Percentiles rank a stretch among this genome's conserved stretches.
Evolutionary conservation across 2,888 invertebrate genomes (phyloP).

Genomic region (Girardia tigrina): DNA sequence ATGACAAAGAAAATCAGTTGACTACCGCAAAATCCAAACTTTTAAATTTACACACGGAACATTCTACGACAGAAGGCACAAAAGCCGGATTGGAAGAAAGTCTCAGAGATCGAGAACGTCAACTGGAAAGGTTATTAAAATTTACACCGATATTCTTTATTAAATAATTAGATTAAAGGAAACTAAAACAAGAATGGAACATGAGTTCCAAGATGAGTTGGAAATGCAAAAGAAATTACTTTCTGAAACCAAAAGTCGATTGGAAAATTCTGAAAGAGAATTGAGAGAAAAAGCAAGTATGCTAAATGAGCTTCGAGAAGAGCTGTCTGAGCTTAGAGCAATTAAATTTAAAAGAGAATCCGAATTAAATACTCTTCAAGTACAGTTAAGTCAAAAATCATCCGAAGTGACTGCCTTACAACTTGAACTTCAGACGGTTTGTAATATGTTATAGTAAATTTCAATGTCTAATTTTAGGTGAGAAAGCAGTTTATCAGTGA

Average conservation of each 20-base stretch:
- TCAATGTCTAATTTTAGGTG: constrained; percentile 31
- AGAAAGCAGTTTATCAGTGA: constrained; percentile 37
- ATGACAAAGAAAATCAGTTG: constrained; percentile 94
- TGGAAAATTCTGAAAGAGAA: constrained; percentile 44
- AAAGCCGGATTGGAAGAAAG: constrained; percentile 81
- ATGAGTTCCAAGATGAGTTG: constrained; percentile 84
- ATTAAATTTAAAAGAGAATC: constrained; percentile 44
- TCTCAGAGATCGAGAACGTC: constrained; percentile 87
- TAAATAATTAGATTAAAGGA: constrained; percentile 60
- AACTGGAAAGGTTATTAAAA: constrained; percentile 61
- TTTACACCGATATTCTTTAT: constrained; percentile 38
- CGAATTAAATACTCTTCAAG: constrained; percentile 43
- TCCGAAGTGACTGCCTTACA: constrained; percentile 40
- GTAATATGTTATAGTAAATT: not conserved
- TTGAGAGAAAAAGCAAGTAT: constrained; percentile 46
- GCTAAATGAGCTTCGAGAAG: constrained; percentile 45
- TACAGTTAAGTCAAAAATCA: constrained; percentile 40
- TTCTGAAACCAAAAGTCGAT: constrained; percentile 59
- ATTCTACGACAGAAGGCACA: constrained; percentile 77
- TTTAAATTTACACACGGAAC: constrained; percentile 82
- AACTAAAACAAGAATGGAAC: constrained; percentile 82
- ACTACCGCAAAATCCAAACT: constrained; percentile 60
- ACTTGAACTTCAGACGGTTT: constrained; percentile 39
- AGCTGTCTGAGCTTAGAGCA: constrained; percentile 43
- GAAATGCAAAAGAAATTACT: constrained; percentile 80